Evolutionary conservation across 2,113 vertebrate species (phyloP).

Genomic region (Arenaria interpres): DNA sequence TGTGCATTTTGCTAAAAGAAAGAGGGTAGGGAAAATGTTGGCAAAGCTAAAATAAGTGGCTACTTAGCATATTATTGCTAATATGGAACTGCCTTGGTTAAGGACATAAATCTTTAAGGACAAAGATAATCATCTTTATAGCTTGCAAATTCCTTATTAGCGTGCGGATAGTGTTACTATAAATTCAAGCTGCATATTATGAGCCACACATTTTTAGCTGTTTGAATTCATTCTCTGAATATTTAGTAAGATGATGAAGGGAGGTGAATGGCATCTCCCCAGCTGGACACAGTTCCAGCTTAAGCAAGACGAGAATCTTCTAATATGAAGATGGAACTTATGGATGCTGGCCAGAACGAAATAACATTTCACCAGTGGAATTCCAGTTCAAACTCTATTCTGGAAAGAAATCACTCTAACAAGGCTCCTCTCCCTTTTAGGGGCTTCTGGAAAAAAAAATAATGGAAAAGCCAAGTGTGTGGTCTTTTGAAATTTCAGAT

Average conservation of each 20-base stretch:
- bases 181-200: conserved; percentile 70
- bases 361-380: conserved; percentile 69
- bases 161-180: conserved; percentile 64
- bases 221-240: conserved; percentile 74
- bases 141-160: conserved; percentile 75
- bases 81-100: conserved; percentile 35
- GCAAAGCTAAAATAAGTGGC: conserved; percentile 44
- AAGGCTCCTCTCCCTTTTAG: conserved; percentile 55
- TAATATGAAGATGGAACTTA: conserved; percentile 79
- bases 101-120: conserved; percentile 65
- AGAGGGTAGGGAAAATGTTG: background rate
- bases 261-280: conserved; percentile 63
- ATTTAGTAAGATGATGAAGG: conserved; percentile 64
- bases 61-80: conserved; percentile 42
- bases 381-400: conserved; percentile 68
- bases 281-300: conserved; percentile 67
- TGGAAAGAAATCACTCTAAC: conserved; percentile 69
- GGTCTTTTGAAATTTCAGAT: conserved; percentile 75
- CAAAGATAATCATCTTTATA: conserved; percentile 70
- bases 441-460: conserved; percentile 65
- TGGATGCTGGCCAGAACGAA: conserved; percentile 74
- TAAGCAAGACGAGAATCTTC: conserved; percentile 73
- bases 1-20: conserved; percentile 54
- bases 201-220: conserved; percentile 63
- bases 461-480: conserved; percentile 69